Conservation (phyloP, 2,797 vertebrate species). For the Meriones psammophilus region DNA sequence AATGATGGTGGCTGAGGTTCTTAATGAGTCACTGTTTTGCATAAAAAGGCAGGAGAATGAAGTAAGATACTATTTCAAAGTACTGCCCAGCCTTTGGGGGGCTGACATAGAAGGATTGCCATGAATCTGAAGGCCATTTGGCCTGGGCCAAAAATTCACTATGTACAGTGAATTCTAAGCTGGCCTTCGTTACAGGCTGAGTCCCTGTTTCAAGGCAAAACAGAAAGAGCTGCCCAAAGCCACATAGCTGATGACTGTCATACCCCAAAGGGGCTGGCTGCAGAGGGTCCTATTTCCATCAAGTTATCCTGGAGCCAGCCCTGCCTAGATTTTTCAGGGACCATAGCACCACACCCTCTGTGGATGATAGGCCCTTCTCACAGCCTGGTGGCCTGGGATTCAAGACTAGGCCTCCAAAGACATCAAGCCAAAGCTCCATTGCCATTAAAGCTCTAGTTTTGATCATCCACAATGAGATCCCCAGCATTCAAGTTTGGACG, state of each 20-base stretch:
- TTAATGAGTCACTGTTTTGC: background rate
- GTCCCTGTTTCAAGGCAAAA: background rate
- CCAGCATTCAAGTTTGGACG: background rate
- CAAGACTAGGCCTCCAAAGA: background rate
- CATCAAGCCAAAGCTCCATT: background rate
- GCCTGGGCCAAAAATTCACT: background rate
- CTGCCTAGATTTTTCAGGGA: background rate
- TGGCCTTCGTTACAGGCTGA: background rate
- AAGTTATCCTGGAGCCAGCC: background rate
- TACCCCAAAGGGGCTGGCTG: background rate
- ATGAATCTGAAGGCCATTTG: background rate
- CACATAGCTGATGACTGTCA: background rate
- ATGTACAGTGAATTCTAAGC: background rate
- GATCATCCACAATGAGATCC: background rate
- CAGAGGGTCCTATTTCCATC: too few relatives aligned
- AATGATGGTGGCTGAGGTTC: background rate
- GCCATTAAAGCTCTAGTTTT: background rate
- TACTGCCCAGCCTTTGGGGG: background rate
- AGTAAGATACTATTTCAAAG: background rate
- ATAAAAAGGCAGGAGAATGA: background rate
- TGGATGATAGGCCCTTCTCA: background rate
- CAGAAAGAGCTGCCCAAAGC: background rate
- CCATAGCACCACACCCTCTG: background rate
- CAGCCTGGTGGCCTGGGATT: background rate
- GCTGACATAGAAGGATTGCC: background rate